Evolutionary conservation across 2,888 invertebrate genomes (phyloP).

Genomic region (Timema podura): DNA sequence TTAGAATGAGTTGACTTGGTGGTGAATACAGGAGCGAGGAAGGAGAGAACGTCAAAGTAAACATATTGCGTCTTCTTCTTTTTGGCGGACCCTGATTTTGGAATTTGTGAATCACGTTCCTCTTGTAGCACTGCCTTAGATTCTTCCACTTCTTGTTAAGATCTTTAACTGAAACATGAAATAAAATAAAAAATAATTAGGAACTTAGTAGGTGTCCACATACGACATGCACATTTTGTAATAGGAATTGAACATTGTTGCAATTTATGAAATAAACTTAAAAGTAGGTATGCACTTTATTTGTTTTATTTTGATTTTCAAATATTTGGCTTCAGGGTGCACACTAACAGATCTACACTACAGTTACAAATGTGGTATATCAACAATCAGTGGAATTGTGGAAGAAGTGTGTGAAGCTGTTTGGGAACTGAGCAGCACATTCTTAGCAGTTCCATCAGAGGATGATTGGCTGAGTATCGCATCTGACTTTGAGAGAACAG

Average conservation of each 20-base stretch:
- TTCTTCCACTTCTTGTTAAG: slow-evolving; percentile 7
- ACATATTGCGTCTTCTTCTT: slow-evolving; percentile 7
- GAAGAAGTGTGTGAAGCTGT: slow-evolving; percentile 5
- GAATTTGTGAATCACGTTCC: slow-evolving; percentile 3
- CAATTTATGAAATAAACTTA: neutral
- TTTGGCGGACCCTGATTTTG: neutral
- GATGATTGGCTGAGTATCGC: slow-evolving; percentile 7
- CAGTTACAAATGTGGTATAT: slow-evolving; percentile 7
- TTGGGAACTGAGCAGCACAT: slow-evolving; percentile 3
- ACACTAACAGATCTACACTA: slow-evolving; percentile 7
- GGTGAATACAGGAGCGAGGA: slow-evolving; percentile 8
- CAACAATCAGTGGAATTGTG: neutral
- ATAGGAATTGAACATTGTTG: neutral
- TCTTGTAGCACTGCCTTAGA: neutral
- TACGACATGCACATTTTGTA: neutral
- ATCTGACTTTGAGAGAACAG: neutral
- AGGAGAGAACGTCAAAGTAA: neutral
- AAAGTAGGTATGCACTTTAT: slow-evolving; percentile 2
- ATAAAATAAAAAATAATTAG: neutral
- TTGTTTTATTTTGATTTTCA: neutral
- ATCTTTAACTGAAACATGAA: neutral
- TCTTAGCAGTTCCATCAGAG: slow-evolving; percentile 1
- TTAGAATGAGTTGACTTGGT: neutral
- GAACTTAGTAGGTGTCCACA: neutral
- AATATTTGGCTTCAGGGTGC: slow-evolving; percentile 2